These are phyloP conservation scores for Raja brachyura DNA, from an alignment of 2,113 vertebrate species.

Conservation along the genomic window DNA sequence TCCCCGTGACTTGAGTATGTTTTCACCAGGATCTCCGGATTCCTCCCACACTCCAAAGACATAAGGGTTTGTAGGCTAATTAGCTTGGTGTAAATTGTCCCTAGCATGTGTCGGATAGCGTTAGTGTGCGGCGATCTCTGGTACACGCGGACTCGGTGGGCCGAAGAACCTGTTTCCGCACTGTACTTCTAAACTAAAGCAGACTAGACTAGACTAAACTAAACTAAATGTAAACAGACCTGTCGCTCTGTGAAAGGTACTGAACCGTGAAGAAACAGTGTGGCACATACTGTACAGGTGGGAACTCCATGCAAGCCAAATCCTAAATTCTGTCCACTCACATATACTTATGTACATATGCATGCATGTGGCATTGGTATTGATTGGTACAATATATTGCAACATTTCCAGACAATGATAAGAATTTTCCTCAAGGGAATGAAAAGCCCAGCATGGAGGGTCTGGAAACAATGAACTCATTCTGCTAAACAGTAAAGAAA, in stretches of 20 bases:
- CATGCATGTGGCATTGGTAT: background rate
- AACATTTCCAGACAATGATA: slow-evolving; percentile 24
- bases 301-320: background rate
- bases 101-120: no score
- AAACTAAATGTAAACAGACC: background rate
- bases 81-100: no score
- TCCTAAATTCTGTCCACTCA: background rate
- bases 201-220: no score
- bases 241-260: background rate
- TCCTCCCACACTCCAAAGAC: no score
- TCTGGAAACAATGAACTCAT: slow-evolving; percentile 17
- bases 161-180: no score
- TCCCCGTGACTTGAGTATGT: no score
- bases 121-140: no score
- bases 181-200: no score
- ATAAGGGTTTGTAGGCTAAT: no score
- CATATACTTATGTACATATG: background rate
- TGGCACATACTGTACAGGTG: no score
- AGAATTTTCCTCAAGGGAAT: background rate
- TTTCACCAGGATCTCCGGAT: no score
- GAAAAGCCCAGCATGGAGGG: background rate
- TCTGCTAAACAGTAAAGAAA: slow-evolving; percentile 17
- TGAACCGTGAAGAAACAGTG: background rate
- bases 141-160: no score
- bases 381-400: background rate